phyloP scores from a whole-genome alignment of 1,140 invertebrate species.

The Bathynomus jamesi region DNA sequence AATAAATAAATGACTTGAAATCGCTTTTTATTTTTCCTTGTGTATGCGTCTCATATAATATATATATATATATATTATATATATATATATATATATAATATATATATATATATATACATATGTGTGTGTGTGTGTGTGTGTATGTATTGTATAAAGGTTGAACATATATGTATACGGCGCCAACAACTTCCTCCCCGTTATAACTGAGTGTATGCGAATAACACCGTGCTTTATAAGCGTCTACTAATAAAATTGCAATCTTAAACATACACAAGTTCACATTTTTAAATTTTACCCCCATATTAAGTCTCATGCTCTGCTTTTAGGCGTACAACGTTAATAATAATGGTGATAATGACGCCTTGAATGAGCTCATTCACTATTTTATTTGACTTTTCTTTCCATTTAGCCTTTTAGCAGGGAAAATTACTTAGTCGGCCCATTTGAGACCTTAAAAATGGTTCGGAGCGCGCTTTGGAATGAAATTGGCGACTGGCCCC shows the following conservation, averaged over 20 bases:
- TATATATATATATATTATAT: too few relatives aligned
- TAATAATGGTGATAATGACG: constrained; percentile 1
- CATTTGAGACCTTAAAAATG: constrained; percentile 1
- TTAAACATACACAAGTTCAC: background rate
- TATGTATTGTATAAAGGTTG: too few relatives aligned
- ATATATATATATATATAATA: too few relatives aligned
- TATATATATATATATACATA: too few relatives aligned
- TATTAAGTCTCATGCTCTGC: background rate
- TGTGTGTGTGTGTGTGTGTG: too few relatives aligned
- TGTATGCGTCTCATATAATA: too few relatives aligned
- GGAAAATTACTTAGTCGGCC: background rate
- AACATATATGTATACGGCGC: too few relatives aligned
- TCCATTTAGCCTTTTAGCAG: constrained; percentile 1
- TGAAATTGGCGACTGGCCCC: background rate
- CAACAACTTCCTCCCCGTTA: background rate
- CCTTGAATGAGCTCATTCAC: background rate
- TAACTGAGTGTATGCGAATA: background rate
- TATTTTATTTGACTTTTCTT: constrained; percentile 2
- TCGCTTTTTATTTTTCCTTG: too few relatives aligned
- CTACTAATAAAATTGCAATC: background rate
- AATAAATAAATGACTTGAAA: too few relatives aligned
- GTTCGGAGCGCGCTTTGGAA: background rate
- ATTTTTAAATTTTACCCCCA: background rate
- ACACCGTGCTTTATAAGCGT: background rate
- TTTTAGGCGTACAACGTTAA: constrained; percentile 1